These are phyloP conservation scores for Hylomyscus alleni DNA, from an alignment of 2,797 vertebrate genomes.

Conservation along the genomic window DNA sequence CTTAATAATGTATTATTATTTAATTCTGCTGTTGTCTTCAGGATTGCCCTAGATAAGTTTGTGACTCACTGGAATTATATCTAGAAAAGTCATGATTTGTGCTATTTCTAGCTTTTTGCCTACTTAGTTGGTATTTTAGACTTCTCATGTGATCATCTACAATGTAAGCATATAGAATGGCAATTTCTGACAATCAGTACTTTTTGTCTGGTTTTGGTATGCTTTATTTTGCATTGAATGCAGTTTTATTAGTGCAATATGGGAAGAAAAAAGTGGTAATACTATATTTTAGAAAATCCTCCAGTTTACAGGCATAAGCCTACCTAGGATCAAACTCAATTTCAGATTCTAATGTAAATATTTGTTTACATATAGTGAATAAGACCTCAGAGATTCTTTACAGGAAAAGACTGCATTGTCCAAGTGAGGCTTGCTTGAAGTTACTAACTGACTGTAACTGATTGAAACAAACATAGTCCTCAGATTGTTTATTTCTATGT, in stretches of 20 bases:
- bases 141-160: not conserved
- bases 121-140: not conserved
- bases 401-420: not conserved
- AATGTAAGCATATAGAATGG: not conserved
- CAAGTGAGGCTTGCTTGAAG: not conserved
- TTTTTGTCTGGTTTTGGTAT: not conserved
- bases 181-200: not conserved
- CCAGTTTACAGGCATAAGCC: not conserved
- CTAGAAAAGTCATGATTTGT: not conserved
- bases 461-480: not conserved
- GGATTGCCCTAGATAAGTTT: not conserved
- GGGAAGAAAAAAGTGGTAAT: not conserved
- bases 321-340: not conserved
- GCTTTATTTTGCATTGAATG: not conserved
- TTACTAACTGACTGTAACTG: not conserved
- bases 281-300: not conserved
- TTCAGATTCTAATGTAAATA: conserved; percentile 34
- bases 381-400: not conserved
- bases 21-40: not conserved
- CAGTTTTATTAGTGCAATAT: conserved; percentile 16
- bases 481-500: not conserved
- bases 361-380: not conserved
- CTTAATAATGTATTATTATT: conserved; percentile 1
- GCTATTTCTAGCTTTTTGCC: not conserved
- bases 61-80: not conserved